Base-by-base conservation (phyloP, 2,113 vertebrate genomes). In the Entelurus aequoreus region DNA sequence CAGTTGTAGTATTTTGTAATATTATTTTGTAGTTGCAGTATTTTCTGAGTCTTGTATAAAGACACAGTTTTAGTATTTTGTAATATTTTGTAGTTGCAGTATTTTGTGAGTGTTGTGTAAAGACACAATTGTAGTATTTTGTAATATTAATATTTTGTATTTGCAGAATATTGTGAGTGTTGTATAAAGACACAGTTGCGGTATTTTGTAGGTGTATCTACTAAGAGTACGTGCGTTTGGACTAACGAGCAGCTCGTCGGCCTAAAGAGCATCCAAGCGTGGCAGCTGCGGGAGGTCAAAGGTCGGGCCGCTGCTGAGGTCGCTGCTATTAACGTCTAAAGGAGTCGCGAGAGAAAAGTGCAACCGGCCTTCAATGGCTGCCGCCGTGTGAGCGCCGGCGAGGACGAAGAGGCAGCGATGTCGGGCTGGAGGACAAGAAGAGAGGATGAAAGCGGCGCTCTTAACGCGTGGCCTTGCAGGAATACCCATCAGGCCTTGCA, bases 331-430 rank as follows among this genome's bases (percentile, higher is more conserved):
- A 54, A 68, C 6, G 42, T 48, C 44, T 54, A 54, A 70, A 77
- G 60, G 54, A 75, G 50, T 21, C 51, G 38, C 2, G 38, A 69
- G 67, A 71, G 69, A 77, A 76, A 81, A 79, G 80, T 81, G 68
- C 76, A 78, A 81, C 72, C 64, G 14, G 72, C 69, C 60, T 67
- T 71, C 65, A 79, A 61, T 55, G 14, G 0, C 44, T 4, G 42
- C 8, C 5, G 19, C 57, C 21, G 70, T 19, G 72, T 60, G 42
- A 16, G 40, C 8, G 28, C 28, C 28, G 16, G 65, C 50, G 52
- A 69, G 59, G 62, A 48, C 60, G 40, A 65, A 15, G 58, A 60
- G 35, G 48, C 11, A 37, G 53, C 47, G 47, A 51, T 44, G 52
- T 7, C 42, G 42, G 63, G 56, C 5, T 5, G 8, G 53, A 38